Percentiles rank a stretch among this genome's conserved stretches.
phyloP scores from a whole-genome alignment of 2,113 vertebrate genomes.

The Myocastor coypus region DNA sequence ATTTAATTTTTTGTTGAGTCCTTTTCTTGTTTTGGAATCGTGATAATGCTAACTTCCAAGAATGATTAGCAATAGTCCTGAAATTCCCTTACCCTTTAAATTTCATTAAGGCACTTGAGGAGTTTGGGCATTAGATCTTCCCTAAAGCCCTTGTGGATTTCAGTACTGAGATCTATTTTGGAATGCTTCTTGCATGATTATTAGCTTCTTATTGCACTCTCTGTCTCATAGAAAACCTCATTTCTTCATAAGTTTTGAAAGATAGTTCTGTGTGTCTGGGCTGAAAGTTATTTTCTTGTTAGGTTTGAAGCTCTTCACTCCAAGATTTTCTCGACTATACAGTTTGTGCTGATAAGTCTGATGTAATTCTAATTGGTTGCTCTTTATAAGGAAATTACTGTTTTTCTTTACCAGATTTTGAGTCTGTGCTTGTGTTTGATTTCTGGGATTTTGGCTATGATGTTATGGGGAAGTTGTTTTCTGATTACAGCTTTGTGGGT shows the following conservation, averaged over 20 bases:
- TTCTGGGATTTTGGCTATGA: neutral
- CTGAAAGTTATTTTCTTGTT: neutral
- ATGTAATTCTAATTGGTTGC: neutral
- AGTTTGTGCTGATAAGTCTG: neutral
- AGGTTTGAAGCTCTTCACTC: neutral
- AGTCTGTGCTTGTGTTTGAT: neutral
- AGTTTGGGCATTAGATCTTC: neutral
- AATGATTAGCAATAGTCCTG: neutral
- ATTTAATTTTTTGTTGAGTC: neutral
- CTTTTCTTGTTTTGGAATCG: neutral
- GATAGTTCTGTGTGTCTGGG: neutral
- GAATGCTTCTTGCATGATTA: neutral
- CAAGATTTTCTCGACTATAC: neutral
- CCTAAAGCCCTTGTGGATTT: neutral
- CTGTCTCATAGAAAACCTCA: neutral
- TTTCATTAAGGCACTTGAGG: neutral
- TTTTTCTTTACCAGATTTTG: neutral
- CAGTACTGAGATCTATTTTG: neutral
- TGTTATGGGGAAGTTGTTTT: neutral
- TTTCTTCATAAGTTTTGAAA: neutral
- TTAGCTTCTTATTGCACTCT: neutral
- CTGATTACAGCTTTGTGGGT: neutral
- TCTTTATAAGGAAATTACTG: neutral
- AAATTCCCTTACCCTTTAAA: neutral
- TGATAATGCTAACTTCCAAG: neutral